A percentile compares a stretch with the other conserved stretches of the same genome.
phyloP scores from a whole-genome alignment of 2,113 vertebrate species.

The Sclerurus mexicanus region DNA sequence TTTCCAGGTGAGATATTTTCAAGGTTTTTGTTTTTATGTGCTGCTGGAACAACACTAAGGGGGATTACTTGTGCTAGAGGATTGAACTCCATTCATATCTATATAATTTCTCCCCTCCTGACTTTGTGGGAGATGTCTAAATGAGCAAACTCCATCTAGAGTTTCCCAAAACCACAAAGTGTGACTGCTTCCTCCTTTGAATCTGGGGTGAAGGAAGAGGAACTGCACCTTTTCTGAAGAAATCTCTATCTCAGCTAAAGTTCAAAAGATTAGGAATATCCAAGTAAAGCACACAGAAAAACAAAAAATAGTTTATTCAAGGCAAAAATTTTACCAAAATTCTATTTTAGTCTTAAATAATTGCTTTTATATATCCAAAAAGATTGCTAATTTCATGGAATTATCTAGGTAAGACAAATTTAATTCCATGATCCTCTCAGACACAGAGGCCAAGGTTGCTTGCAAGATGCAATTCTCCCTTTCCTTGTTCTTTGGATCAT shows the following conservation, averaged over 20 bases:
- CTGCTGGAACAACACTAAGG: neutral
- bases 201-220: neutral
- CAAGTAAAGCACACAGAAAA: neutral
- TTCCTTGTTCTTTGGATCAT: neutral
- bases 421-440: neutral
- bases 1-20: neutral
- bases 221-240: neutral
- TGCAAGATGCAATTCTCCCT: neutral
- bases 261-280: neutral
- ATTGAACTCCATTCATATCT: neutral
- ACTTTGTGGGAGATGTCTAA: neutral
- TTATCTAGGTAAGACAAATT: neutral
- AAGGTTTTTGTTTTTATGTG: neutral
- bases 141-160: neutral
- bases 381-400: neutral
- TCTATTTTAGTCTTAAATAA: neutral
- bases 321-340: neutral
- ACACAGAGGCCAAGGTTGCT: neutral
- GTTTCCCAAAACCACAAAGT: neutral
- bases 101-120: neutral
- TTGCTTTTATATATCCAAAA: neutral
- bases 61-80: neutral
- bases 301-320: neutral
- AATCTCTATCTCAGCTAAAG: neutral
- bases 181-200: neutral